These are phyloP conservation scores for Prenolepis imparis DNA, from an alignment of 2,888 invertebrate species.

Conservation along the genomic window DNA sequence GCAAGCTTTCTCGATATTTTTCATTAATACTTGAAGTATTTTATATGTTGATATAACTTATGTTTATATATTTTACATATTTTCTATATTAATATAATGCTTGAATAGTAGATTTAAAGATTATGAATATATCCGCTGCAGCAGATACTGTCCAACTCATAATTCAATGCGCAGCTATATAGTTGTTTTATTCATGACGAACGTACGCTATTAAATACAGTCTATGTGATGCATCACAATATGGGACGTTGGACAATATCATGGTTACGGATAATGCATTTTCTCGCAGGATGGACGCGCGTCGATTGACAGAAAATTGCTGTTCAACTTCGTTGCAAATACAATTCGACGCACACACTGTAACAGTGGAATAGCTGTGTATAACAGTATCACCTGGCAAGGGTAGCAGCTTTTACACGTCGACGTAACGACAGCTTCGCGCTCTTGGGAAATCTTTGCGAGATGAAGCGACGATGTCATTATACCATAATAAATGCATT, in stretches of 20 bases:
- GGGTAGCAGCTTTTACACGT: slow-evolving; percentile 37
- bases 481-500: slow-evolving; percentile 51
- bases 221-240: slow-evolving; percentile 2
- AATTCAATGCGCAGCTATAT: slow-evolving; percentile 16
- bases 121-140: slow-evolving; percentile 1
- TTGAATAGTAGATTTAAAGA: slow-evolving; percentile 3
- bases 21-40: slow-evolving; percentile 9
- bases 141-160: neutral
- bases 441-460: slow-evolving; percentile 58
- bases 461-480: slow-evolving; percentile 42
- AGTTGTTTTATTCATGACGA: slow-evolving; percentile 54
- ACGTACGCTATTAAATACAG: slow-evolving; percentile 23
- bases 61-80: neutral
- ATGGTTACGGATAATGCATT: slow-evolving; percentile 38
- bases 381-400: neutral
- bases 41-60: neutral
- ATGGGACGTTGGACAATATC: neutral
- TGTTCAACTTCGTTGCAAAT: slow-evolving; percentile 45
- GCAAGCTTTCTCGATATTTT: neutral
- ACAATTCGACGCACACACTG: slow-evolving; percentile 5
- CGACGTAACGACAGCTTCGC: slow-evolving; percentile 6
- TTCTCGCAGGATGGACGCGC: slow-evolving; percentile 27
- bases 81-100: slow-evolving; percentile 7
- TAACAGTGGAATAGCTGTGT: slow-evolving; percentile 1
- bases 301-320: slow-evolving; percentile 55